These are phyloP conservation scores for Trachops cirrhosus DNA, from an alignment of 2,797 vertebrate species.

Conservation along the genomic window DNA sequence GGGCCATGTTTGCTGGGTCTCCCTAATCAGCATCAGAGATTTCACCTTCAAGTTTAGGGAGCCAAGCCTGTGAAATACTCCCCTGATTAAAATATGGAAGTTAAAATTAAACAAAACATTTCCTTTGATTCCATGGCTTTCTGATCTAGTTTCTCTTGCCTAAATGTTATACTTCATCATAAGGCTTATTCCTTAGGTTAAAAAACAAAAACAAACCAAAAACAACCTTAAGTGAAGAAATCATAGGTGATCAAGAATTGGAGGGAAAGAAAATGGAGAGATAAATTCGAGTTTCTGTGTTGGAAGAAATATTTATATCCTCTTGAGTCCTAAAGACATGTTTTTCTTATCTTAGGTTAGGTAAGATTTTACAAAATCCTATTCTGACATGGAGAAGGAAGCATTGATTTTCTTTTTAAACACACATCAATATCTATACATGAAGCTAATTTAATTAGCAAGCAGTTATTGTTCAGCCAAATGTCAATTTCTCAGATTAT, in stretches of 20 bases:
- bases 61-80: not conserved
- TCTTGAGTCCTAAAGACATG: not conserved
- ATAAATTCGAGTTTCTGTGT: not conserved
- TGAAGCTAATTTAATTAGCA: constrained; percentile 77
- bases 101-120: constrained; percentile 26
- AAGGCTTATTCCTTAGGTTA: not conserved
- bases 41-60: not conserved
- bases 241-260: constrained; percentile 1
- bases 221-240: not conserved
- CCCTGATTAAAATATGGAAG: not conserved
- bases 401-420: constrained; percentile 76
- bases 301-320: not conserved
- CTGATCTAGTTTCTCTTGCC: not conserved
- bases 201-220: not conserved
- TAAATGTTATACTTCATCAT: not conserved
- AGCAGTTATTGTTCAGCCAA: constrained; percentile 70
- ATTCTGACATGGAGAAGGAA: constrained; percentile 38
- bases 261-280: not conserved
- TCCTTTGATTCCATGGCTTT: not conserved
- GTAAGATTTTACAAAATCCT: constrained; percentile 47
- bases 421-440: constrained; percentile 73
- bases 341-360: constrained; percentile 1
- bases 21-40: not conserved
- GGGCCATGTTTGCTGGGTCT: not conserved
- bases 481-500: constrained; percentile 76